Evolutionary conservation across 1,140 invertebrate species (phyloP).

Genomic region (Micrasema longulum): DNA sequence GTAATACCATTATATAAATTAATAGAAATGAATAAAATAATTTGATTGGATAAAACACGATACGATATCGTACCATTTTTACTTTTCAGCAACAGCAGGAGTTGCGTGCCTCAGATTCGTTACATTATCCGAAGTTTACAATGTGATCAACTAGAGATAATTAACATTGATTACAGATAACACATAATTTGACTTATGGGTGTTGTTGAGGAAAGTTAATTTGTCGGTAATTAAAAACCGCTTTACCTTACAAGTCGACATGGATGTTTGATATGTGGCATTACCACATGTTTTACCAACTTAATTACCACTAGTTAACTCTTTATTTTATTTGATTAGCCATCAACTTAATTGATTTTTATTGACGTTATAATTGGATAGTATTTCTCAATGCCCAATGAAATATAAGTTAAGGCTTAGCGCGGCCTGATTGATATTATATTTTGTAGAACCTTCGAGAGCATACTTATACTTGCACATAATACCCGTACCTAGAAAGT

Average conservation of each 20-base stretch:
- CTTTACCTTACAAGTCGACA: not conserved
- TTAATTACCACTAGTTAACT: too few species aligned
- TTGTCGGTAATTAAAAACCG: not conserved
- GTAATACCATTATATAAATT: too few species aligned
- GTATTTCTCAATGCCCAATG: too few species aligned
- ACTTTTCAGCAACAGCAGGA: not conserved
- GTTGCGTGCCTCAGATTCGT: constrained; percentile 1
- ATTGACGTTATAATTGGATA: too few species aligned
- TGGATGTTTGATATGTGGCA: too few species aligned
- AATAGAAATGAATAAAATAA: not conserved
- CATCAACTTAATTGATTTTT: too few species aligned
- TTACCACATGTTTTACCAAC: too few species aligned
- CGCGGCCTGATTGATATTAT: too few species aligned
- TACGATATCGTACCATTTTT: not conserved
- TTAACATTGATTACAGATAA: not conserved
- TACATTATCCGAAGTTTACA: constrained; percentile 13
- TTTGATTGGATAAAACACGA: constrained; percentile 9
- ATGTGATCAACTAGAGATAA: not conserved
- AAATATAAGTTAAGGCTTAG: too few species aligned
- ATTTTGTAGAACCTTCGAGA: too few species aligned
- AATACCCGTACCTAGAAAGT: constrained; percentile 6
- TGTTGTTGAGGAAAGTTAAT: not conserved
- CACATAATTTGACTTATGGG: not conserved
- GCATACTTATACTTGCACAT: not conserved
- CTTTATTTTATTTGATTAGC: too few species aligned